Evolutionary conservation across 53 echinoderm and acorn worm species (phyloP).

Genomic region (Apostichopus leukothele): DNA sequence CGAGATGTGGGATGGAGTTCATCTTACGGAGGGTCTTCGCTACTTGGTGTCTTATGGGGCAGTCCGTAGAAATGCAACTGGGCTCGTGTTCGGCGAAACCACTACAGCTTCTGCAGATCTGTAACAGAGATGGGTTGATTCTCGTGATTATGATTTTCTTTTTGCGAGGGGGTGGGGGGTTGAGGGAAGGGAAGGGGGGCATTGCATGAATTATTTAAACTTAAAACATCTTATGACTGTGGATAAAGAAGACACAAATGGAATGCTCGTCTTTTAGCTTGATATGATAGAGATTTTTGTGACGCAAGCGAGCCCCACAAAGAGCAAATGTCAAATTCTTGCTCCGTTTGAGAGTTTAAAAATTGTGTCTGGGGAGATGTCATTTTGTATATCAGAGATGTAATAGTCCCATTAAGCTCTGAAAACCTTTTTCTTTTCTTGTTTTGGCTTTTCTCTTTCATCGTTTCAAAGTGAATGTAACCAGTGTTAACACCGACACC

Average conservation of each 20-base stretch:
- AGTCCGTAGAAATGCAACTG: slow-evolving; percentile 79
- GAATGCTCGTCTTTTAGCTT: no score
- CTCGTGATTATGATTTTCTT: neutral
- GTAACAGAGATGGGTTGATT: neutral
- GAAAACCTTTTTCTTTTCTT: no score
- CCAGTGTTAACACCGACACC: no score
- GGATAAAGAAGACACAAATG: neutral
- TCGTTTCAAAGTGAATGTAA: no score
- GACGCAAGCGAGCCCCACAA: no score
- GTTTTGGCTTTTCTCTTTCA: no score
- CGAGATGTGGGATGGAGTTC: slow-evolving; percentile 54
- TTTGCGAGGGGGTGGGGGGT: neutral
- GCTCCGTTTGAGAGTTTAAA: no score
- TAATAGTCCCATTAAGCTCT: no score
- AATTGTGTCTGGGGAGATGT: no score
- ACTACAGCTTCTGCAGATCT: slow-evolving; percentile 89
- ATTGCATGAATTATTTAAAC: neutral
- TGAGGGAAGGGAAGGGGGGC: neutral
- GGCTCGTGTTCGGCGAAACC: slow-evolving; percentile 64
- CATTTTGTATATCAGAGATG: no score
- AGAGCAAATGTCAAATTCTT: no score
- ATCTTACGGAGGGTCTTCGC: slow-evolving; percentile 55
- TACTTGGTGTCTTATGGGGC: slow-evolving; percentile 73
- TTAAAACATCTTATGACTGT: neutral
- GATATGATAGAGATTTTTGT: no score